These are phyloP conservation scores for Hippoglossus stenolepis DNA, from an alignment of 2,113 vertebrate species.

Conservation along the genomic window DNA sequence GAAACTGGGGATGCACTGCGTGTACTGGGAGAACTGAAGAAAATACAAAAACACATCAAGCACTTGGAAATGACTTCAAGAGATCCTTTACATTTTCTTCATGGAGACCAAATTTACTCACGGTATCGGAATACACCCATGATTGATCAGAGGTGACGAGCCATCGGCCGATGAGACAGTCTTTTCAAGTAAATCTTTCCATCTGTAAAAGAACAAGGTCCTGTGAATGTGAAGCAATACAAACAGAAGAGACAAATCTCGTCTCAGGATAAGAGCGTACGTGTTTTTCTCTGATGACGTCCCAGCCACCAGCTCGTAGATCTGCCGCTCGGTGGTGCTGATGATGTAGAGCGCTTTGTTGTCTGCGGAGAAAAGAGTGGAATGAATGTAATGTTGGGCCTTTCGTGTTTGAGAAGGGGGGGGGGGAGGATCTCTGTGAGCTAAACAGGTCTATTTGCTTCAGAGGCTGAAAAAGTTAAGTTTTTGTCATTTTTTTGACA, in stretches of 20 bases:
- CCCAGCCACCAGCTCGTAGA: constrained; percentile 92
- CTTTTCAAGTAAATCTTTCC: constrained; percentile 83
- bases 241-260: rapidly evolving
- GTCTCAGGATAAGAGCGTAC: constrained; percentile 72
- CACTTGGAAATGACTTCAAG: not conserved
- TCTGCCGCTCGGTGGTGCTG: constrained; percentile 93
- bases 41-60: not conserved
- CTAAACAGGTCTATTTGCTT: too few relatives aligned
- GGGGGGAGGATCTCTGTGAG: too few relatives aligned
- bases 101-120: constrained; percentile 55
- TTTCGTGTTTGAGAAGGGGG: too few relatives aligned
- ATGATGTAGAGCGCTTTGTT: constrained; percentile 94
- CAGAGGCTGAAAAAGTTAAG: too few relatives aligned
- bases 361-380: constrained; percentile 77
- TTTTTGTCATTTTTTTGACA: too few relatives aligned
- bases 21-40: constrained; percentile 55
- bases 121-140: constrained; percentile 60
- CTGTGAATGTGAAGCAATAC: not conserved
- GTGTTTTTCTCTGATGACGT: constrained; percentile 90
- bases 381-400: too few relatives aligned
- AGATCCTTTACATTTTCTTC: too few relatives aligned
- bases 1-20: constrained; percentile 61
- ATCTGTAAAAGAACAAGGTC: constrained; percentile 62
- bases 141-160: constrained; percentile 56
- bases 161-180: constrained; percentile 61